Base-by-base conservation (phyloP, 1,140 invertebrate species). In the Riptortus pedestris region DNA sequence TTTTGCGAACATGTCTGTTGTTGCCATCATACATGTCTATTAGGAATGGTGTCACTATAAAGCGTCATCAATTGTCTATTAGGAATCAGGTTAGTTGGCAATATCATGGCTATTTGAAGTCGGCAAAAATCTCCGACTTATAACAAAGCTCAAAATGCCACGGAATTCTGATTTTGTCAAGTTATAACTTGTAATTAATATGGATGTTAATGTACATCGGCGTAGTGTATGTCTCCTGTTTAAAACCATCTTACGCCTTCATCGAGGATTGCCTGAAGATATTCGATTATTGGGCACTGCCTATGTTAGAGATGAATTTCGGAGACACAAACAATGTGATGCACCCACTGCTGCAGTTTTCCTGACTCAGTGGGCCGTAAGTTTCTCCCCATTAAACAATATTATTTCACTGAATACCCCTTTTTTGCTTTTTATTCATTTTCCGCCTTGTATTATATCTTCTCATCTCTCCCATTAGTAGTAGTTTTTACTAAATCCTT, bases 261-360 rank as follows among this genome's bases (percentile, higher is more conserved):
- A 96, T 72, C 76, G 89, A 68, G 87, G 89, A 22, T 72, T 95
- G 33, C 91, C 92, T 0, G 64, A 75, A 4, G 87, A 90, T 71
- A 74, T 94, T 55, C 79, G 84, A 66, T 70, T 79, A n/a, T 66
- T 91, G n/a, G 88, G 89, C 12, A 85, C 91, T 70, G 81, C 82
- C 73, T 96, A 96, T 75, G 87, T 87, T 0, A 83, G 83, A 70
- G 90, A 92, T 69, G 93, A 96, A 75, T 96, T 96, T 74, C 83
- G 83, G 69, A 76, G 87, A 57, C 91, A 96, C 72, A 90, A 93
- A 73, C 81, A 78, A n/a, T 91, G 87, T 67, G 81, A 79, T 62
- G 74, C 78, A 12, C 74, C 79, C 57, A 86, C 91, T 74, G 81
- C 88, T 12, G 73, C 79, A 26, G 77, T 87, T 65, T 96, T 96